A percentile compares a stretch with the other conserved stretches of the same genome.
Evolutionary conservation across 1,140 invertebrate species (phyloP).

Genomic region (Drosophila sp.): DNA sequence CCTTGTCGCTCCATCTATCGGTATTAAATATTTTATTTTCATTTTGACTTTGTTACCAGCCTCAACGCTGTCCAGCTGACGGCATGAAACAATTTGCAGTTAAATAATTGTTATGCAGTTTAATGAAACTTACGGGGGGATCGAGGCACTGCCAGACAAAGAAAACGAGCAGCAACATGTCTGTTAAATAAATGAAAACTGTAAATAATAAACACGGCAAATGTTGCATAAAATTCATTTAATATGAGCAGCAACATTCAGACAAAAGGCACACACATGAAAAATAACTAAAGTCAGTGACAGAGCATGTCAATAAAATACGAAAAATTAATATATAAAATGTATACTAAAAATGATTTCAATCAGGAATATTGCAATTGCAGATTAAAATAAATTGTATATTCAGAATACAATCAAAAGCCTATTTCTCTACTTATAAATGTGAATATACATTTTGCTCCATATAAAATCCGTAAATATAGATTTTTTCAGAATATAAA

Average conservation of each 20-base stretch:
- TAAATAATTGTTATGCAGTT: slow-evolving; percentile 76
- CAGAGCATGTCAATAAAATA: slow-evolving; percentile 5
- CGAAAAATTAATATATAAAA: background rate
- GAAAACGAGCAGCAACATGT: slow-evolving; percentile 18
- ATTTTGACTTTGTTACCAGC: slow-evolving; percentile 37
- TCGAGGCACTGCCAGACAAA: slow-evolving; percentile 44
- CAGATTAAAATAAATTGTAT: no score
- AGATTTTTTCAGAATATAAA: background rate
- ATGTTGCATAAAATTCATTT: slow-evolving; percentile 27
- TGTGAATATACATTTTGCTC: no score
- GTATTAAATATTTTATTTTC: slow-evolving; percentile 64
- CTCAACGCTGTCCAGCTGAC: slow-evolving; percentile 30
- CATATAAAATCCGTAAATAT: no score
- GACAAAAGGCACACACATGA: background rate
- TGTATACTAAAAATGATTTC: background rate
- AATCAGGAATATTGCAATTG: background rate
- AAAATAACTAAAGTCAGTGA: slow-evolving; percentile 12
- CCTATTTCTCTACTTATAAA: no score
- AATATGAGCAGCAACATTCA: slow-evolving; percentile 11
- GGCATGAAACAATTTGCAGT: slow-evolving; percentile 55
- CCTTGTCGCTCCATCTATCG: slow-evolving; percentile 3
- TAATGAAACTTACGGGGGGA: slow-evolving; percentile 45
- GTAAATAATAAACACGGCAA: slow-evolving; percentile 39
- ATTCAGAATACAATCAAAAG: no score
- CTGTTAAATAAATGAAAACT: slow-evolving; percentile 32